A percentile compares a stretch with the other conserved stretches of the same genome.
Conservation (phyloP, 2,888 invertebrate species). For the Scaptomyza cyrtandrae region DNA sequence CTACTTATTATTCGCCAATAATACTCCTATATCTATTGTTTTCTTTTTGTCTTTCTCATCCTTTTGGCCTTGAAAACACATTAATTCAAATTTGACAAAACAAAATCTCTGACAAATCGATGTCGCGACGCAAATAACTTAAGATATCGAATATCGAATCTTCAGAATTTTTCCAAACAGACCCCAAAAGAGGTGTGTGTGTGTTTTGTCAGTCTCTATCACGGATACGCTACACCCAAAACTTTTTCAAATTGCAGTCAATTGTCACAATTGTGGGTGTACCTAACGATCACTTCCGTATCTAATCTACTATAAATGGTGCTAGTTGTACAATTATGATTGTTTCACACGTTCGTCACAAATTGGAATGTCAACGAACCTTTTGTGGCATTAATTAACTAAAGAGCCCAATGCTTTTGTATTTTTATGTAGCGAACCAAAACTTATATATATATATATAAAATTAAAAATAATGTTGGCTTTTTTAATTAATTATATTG, state of each 20-base stretch:
- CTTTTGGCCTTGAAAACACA: constrained; percentile 71
- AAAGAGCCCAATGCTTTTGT: too few relatives aligned
- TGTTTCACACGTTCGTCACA: neutral
- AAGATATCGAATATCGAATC: neutral
- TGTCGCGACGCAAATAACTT: constrained; percentile 9
- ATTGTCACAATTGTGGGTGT: too few relatives aligned
- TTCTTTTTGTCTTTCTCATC: constrained; percentile 18
- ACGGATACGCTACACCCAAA: neutral
- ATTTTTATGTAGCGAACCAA: neutral
- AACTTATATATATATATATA: too few relatives aligned
- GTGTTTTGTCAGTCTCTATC: neutral
- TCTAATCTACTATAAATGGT: neutral
- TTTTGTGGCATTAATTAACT: too few relatives aligned
- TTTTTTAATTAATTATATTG: neutral
- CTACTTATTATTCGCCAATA: constrained; percentile 34
- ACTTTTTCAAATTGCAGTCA: neutral
- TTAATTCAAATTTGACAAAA: constrained; percentile 50
- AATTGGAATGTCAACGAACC: neutral
- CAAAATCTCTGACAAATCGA: constrained; percentile 43
- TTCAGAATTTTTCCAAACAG: neutral
- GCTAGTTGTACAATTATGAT: neutral
- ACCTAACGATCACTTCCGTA: neutral
- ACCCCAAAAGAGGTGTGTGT: constrained; percentile 13
- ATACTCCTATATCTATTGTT: constrained; percentile 1
- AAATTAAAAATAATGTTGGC: neutral